Base-by-base conservation (phyloP, 1,140 invertebrate genomes). In the Orius laevigatus region DNA sequence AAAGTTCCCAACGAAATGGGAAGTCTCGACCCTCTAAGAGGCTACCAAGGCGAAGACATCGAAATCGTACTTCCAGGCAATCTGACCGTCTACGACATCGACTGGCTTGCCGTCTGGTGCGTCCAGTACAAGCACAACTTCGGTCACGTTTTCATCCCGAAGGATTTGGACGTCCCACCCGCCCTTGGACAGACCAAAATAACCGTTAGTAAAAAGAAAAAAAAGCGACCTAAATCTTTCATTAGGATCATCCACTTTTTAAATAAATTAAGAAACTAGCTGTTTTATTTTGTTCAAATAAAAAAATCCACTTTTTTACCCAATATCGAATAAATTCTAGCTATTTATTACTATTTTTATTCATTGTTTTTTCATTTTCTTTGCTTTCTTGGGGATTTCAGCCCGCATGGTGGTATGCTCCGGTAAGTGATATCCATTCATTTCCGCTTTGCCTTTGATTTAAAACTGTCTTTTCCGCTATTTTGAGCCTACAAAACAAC, bases 61-160 rank as follows among this genome's bases (percentile, higher is more conserved):
- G 86, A 89, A 63, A 79, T 89, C 46, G 81, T 87, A 52, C 62
- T 94, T 34, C 88, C 88, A 0, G 79, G 77, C 11, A 79, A 82
- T 53, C 61, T 90, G 53, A 91, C 87, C 0, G 82, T 90, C 4
- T 84, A 88, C 61, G 84, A 92, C 61, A 87, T 94, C 45, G 83
- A 92, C 60, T 93, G 86, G 85, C 66, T 93, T n/a, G 72, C 82
- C 0, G 77, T 93, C 0, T 94, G 85, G 84, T 88, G 84, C 60
- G 77, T 87, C 6, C 70, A 79, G 60, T 86, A 84, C 61, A 69
- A 76, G 25, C 84, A 91, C 56, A 92, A 92, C 67, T 92, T 91
- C 58, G 89, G 89, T 0, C 84, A 91, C 55, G 86, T 92, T 1
- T 70, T 77, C 53, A 86, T 94, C 48, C 88, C 89, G 0, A 81